Base-by-base conservation (phyloP, 2,888 invertebrate species). In the Agrochola circellaris region DNA sequence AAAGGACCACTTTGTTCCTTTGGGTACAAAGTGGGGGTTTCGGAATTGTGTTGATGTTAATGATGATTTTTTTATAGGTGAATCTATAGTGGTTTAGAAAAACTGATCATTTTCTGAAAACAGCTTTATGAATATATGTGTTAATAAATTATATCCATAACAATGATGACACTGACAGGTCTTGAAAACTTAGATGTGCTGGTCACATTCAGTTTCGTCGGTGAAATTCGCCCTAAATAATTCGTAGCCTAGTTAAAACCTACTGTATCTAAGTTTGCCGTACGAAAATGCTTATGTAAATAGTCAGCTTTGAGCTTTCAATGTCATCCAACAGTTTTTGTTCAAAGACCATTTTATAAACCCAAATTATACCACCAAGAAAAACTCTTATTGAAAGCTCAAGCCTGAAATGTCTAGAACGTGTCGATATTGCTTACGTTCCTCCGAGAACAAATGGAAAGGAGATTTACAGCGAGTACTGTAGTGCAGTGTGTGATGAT, bases 391-490 rank as follows among this genome's bases (percentile, higher is more conserved):
- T 58, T 75, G 74, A 64, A 71, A 48, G 5, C n/a, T 42, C 42
- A 61, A 83, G 58, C 34, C 38, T 51, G 30, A 60, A 75, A 80
- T 45, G 75, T 73, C 69, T 80, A 48, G 54, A 69, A 66, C 61
- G 65, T 69, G 72, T 84, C 81, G 69, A 81, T 69, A 66, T 66
- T 73, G 51, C 72, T 80, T 71, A 75, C 72, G 69, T 54, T 64
- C 30, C 58, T 45, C n/a, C 26, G 13, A 60, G 69, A 76, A 73
- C 72, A 76, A 84, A 72, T 62, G 51, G 45, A 58, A 69, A 75
- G 58, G 68, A 66, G 68, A 83, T 80, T 84, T 73, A 66, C 66
- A 75, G 71, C 26, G 62, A 64, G 69, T 45, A 13, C 38, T 71
- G 60, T 58, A 65, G 45, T 72, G 60, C 58, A 38, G 60, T 79